Evolutionary conservation across 2,113 vertebrate genomes (phyloP), one percentile per base, ranked within the genome.

Genomic region (Tetrax tetrax): DNA sequence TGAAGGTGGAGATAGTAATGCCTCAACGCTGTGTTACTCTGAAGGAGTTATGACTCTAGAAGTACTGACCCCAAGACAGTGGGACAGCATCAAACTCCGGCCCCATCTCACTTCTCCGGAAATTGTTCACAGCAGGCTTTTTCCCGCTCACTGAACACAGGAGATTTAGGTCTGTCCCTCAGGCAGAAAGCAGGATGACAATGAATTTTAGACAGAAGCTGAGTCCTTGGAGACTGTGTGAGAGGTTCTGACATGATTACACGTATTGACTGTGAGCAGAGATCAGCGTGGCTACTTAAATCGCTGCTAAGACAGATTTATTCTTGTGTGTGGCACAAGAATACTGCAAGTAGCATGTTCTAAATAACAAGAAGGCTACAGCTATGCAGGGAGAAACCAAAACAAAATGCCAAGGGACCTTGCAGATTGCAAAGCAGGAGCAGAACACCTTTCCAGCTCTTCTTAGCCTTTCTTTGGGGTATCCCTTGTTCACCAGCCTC

Each of bases 281-380:
- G 78, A 95, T 95, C 72, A 82, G 33, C 69, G 87, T 31, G 65
- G 75, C 75, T 63, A 38, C 87, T 94, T 89, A 75, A 90, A 91
- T 91, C 79, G 76, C 87, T 28, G 68, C 68, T 37, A 6, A 72
- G 74, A 37, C 65, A 87, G 75, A 82, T 79, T 79, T 89, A 81
- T 90, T 87, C 56, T 31, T 38, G 38, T 5, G 4, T 14, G 64
- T 48, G 24, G 76, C 93, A 83, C 27, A 48, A 29, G 12, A 89
- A 48, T 8, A 47, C 63, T 70, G 69, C 61, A 57, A 84, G 83
- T 5, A 33, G 92, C 64, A 45, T 24, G 56, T 43, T 74, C 72
- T 71, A 66, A 83, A 54, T 54, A 51, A 48, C 56, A 56, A 51
- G 45, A 37, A 37, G 47, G 71, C 50, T 72, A 47, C 75, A 78